phyloP scores from a whole-genome alignment of 2,797 vertebrate genomes.

The Nyctalus aviator region DNA sequence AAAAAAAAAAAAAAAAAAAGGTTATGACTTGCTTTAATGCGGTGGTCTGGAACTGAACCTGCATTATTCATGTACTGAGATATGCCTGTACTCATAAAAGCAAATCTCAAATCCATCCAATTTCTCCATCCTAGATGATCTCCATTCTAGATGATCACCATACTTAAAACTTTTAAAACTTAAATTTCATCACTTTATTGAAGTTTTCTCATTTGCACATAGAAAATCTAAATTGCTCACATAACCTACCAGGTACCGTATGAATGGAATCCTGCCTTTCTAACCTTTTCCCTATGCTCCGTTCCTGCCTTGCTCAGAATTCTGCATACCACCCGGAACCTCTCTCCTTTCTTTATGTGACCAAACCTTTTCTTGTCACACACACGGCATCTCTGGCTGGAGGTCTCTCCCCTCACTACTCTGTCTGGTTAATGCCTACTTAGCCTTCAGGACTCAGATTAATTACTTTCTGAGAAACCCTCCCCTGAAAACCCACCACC shows the following conservation, averaged over 20 bases:
- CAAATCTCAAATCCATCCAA: neutral
- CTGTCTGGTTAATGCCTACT: neutral
- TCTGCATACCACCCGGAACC: neutral
- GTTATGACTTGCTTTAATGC: neutral
- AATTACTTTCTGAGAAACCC: neutral
- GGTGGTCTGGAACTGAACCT: neutral
- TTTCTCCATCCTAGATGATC: neutral
- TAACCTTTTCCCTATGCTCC: neutral
- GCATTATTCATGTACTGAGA: neutral
- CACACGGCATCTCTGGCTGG: neutral
- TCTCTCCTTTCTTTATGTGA: neutral
- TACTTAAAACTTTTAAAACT: neutral
- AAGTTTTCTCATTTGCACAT: neutral
- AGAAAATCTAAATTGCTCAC: conserved; percentile 16
- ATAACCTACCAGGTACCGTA: neutral
- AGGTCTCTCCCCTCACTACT: neutral
- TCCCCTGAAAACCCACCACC: neutral
- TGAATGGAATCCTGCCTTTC: neutral
- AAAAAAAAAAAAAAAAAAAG: neutral
- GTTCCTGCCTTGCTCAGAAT: conserved; percentile 24
- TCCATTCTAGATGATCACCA: neutral
- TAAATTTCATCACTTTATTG: conserved; percentile 6
- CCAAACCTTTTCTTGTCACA: neutral
- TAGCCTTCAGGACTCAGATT: neutral
- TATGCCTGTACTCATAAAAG: neutral